Evolutionary conservation across 37 sponge, comb jelly and placozoan species (phyloP), one percentile per base, ranked within the genome.

Genomic region (Beroe ovata): DNA sequence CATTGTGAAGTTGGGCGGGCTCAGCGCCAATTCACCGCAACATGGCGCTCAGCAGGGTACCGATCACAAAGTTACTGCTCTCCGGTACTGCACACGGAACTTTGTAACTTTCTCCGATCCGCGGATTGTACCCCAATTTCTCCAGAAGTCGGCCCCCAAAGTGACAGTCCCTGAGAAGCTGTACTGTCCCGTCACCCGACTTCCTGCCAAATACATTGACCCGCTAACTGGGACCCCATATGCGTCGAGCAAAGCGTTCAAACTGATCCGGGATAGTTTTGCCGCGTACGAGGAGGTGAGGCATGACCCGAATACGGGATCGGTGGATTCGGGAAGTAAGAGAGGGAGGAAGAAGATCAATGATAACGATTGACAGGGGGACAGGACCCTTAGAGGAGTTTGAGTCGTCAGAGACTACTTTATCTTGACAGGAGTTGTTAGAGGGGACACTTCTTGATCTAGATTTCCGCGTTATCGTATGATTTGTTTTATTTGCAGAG

Each of bases 191-290:
- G 90, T 99, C 0, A 96, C 99, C 35, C 94, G 95, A 8, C 93
- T 94, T 0, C 95, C 94, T 14, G 99, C 99, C 22, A 93, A 92
- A 60, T 99, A 99, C 88, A 90, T 93, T 21, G 99, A 99, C 72
- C 96, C 99, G 6, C 60, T 96, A 3, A 99, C 99, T 0, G 60
- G 89, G 25, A 92, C 91, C 0, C 96, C 99, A 0, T 99, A 99
- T 89, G 92, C 96, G 25, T 95, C 93, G 0, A 90, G 94, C 0
- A 91, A 94, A 54, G 96, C 99, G 18, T 99, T 99, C 89, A 93
- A 93, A 60, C 84, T 93, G 8, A 92, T 99, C 25, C 3, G 84
- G 21, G 84, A 77, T 35, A 77, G 84, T 77, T 77, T 77, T 42
- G 54, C 42, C 19, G 42, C 47, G 84, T 77, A 77, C 28, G 84